Conservation (phyloP, 1,140 invertebrate species). For the Psilanteris sp. region DNA sequence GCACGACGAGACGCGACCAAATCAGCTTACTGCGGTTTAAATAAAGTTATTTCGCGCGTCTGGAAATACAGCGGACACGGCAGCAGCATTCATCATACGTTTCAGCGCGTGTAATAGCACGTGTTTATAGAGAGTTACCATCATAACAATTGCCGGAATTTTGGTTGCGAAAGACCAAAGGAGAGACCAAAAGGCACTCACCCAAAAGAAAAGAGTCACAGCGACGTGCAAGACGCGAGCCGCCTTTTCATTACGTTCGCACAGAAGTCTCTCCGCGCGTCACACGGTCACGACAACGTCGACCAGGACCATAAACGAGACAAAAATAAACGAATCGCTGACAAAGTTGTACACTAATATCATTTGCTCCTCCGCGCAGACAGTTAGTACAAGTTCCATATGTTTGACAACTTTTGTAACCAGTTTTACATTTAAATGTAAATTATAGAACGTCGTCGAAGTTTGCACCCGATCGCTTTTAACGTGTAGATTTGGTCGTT, state of each 20-base stretch:
- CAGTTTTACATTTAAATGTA: slow-evolving; percentile 20
- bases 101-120: slow-evolving; percentile 1
- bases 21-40: not conserved
- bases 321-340: slow-evolving; percentile 41
- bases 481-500: too few species aligned
- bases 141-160: slow-evolving; percentile 23
- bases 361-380: slow-evolving; percentile 12
- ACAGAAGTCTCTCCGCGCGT: slow-evolving; percentile 13
- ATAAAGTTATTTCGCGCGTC: slow-evolving; percentile 6
- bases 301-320: slow-evolving; percentile 19
- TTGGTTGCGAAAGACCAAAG: slow-evolving; percentile 17
- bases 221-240: slow-evolving; percentile 8
- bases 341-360: slow-evolving; percentile 33
- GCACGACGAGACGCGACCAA: not conserved
- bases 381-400: slow-evolving; percentile 19
- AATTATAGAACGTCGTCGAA: slow-evolving; percentile 17
- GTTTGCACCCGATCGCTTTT: slow-evolving; percentile 2
- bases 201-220: not conserved
- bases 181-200: not conserved
- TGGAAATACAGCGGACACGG: not conserved
- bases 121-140: slow-evolving; percentile 11
- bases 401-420: slow-evolving; percentile 41
- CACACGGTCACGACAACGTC: slow-evolving; percentile 18
- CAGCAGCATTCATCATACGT: slow-evolving; percentile 3
- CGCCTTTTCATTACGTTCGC: slow-evolving; percentile 19